A percentile compares a stretch with the other conserved stretches of the same genome.
phyloP scores from a whole-genome alignment of 64 coral and sea anemone genomes.

The Anthopleura sola region DNA sequence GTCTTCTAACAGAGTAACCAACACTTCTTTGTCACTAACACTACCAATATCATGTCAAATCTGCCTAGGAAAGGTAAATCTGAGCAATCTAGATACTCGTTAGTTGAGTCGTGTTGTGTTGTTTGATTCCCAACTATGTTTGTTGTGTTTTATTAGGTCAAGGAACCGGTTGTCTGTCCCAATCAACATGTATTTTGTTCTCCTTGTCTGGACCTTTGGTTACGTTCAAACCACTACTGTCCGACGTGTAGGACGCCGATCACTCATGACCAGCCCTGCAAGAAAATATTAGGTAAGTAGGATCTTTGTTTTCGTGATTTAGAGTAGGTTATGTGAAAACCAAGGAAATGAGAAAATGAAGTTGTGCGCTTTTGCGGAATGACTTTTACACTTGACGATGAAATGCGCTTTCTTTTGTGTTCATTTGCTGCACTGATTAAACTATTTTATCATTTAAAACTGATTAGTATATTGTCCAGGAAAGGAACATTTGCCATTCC shows the following conservation, averaged over 20 bases:
- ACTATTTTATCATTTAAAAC: not conserved
- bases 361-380: not conserved
- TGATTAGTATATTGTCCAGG: not conserved
- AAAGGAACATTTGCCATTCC: not conserved
- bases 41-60: conserved; percentile 99
- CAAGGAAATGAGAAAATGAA: not conserved
- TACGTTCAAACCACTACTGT: conserved; percentile 75
- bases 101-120: not conserved
- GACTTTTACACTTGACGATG: not conserved
- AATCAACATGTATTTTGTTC: conserved; percentile 99
- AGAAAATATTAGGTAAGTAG: conserved; percentile 94
- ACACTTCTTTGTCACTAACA: conserved; percentile 89
- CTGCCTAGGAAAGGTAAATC: conserved; percentile 91
- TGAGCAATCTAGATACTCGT: not conserved
- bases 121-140: not conserved
- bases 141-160: conserved; percentile 58
- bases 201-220: conserved; percentile 89
- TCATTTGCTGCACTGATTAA: not conserved
- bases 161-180: conserved; percentile 93
- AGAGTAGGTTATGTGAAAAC: not conserved
- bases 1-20: conserved; percentile 33
- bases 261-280: conserved; percentile 78
- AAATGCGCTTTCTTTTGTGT: conserved; percentile 6
- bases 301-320: not conserved
- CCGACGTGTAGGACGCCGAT: conserved; percentile 95